A percentile compares a stretch with the other conserved stretches of the same genome.
phyloP scores from a whole-genome alignment of 2,113 vertebrate genomes.

The Rhinolophus ferrumequinum region DNA sequence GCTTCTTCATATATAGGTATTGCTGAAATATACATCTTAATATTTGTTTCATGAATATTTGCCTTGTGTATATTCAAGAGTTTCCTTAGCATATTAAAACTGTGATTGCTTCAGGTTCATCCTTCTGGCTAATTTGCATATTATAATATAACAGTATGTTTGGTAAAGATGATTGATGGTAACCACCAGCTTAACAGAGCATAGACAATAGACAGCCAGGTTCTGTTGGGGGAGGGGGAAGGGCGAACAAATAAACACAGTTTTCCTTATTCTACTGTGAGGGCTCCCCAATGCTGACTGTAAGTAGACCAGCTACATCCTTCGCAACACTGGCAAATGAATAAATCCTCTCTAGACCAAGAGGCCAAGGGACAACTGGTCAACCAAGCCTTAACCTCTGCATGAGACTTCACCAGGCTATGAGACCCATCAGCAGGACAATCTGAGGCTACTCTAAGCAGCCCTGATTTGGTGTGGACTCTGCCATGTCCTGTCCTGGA shows the following conservation, averaged over 20 bases:
- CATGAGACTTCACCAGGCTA: too few relatives aligned
- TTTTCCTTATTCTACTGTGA: not conserved
- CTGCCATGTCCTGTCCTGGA: not conserved
- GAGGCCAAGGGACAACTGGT: not conserved
- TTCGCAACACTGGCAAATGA: not conserved
- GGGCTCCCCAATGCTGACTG: not conserved
- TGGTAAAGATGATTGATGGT: not conserved
- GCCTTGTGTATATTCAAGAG: not conserved
- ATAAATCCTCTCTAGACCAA: not conserved
- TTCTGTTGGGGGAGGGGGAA: not conserved
- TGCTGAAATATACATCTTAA: not conserved
- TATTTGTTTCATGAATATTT: constrained; percentile 37
- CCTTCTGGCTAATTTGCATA: not conserved
- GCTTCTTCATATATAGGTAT: not conserved
- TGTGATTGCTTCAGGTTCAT: not conserved
- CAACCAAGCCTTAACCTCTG: not conserved
- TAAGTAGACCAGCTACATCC: not conserved
- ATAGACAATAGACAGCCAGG: not conserved
- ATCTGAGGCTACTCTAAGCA: not conserved
- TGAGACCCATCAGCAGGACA: not conserved
- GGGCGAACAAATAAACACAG: not conserved
- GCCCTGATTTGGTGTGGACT: not conserved
- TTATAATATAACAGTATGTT: not conserved
- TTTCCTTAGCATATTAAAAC: not conserved
- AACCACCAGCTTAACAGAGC: not conserved